Evolutionary conservation across 2,888 invertebrate genomes (phyloP), one percentile per base, ranked within the genome.

Genomic region (Hypomecis punctinalis): DNA sequence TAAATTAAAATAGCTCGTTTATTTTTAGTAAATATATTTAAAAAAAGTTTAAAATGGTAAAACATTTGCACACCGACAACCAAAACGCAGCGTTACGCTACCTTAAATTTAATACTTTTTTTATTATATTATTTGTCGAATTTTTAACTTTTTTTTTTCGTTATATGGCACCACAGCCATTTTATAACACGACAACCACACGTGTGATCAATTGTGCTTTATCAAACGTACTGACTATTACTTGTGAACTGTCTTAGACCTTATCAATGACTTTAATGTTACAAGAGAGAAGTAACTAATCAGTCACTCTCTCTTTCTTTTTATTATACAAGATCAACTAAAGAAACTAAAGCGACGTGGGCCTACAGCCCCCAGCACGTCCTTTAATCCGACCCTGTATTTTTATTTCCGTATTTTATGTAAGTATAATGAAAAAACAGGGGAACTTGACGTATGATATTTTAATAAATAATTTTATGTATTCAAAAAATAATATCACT

Each of bases 131-230:
- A 91, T 90, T 90, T 91, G 91, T 91, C 91, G 85, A 85, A 80
- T 89, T 91, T 91, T 90, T 85, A 74, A 72, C 67, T 76, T 82
- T 85, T 84, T 84, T 79, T 84, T 81, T 83, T 89, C 85, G 84
- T 87, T 87, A 88, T 88, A 91, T 91, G 91, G 90, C 91, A 91
- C 91, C 85, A 87, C 81, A 83, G 91, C 92, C 92, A 89, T 83
- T 76, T 80, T 82, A 80, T 73, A 74, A 80, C 78, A 82, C 78
- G 79, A 83, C 83, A 85, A 82, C 82, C 85, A 82, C 81, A 77
- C 81, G 67, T 67, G 75, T 76, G 74, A 79, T 74, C 68, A 72
- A 82, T 85, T 89, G 88, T 89, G 88, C 86, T 83, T 81, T 78
- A 80, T 80, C 77, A 79, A 81, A 80, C 75, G 73, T 72, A 74